Evolutionary conservation across 2,113 vertebrate species (phyloP), one percentile per base, ranked within the genome.

Genomic region (Vidua chalybeata): DNA sequence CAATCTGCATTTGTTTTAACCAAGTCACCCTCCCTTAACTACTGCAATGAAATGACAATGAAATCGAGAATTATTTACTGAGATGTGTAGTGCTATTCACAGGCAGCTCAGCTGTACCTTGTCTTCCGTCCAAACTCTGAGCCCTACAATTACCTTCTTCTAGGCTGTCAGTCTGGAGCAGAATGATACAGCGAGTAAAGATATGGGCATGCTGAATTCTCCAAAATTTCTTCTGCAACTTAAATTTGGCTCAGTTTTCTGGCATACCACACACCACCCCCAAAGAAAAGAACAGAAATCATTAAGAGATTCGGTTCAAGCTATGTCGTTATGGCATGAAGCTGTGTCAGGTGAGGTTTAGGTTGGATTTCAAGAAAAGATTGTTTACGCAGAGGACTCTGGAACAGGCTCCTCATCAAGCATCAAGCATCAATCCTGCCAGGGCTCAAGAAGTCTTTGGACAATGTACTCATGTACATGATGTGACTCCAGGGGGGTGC

Each of bases 41-140:
- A 87, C 88, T 61, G 51, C 89, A 94, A 85, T 77, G 78, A 95
- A 95, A 96, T 93, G 78, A 96, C 96, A 92, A 94, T 91, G 88
- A 96, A 94, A 96, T 94, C 94, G 93, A 96, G 96, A 95, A 93
- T 94, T 95, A 93, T 95, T 95, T 97, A 93, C 95, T 94, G 94
- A 96, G 90, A 90, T 90, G 75, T 81, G 88, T 82, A 49, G 72
- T 30, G 72, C 84, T 96, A 74, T 93, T 94, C 85, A 96, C 72
- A 81, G 48, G 92, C 58, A 89, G 59, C 72, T 90, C 76, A 55
- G 37, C 75, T 88, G 61, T 84, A 68, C 67, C 67, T n/a, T 51
- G 27, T 85, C 72, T 93, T 31, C 68, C 63, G 59, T 37, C 67
- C 46, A 2, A 58, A 51, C 52, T 45, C 71, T 1, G 11, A 89